A percentile compares a stretch with the other conserved stretches of the same genome.
Conservation (phyloP, 2,797 vertebrate species). For the Rhinoraja longicauda region DNA sequence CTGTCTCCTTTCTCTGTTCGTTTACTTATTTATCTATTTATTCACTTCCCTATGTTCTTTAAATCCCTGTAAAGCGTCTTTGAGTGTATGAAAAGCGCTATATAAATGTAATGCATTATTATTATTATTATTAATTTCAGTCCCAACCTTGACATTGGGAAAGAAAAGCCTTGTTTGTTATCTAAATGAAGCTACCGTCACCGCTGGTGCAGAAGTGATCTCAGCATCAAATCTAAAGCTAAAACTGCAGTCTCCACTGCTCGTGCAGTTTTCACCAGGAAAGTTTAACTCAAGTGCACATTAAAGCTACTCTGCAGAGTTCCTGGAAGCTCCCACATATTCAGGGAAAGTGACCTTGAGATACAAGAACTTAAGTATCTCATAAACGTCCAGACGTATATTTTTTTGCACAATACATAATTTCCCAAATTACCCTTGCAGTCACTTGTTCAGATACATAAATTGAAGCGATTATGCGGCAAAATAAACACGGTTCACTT, state of each 20-base stretch:
- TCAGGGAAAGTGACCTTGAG: slow-evolving; percentile 48
- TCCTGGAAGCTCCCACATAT: slow-evolving; percentile 45
- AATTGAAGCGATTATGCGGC: not conserved
- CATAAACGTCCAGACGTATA: slow-evolving; percentile 43
- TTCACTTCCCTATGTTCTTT: no score
- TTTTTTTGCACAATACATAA: slow-evolving; percentile 43
- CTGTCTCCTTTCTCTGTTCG: no score
- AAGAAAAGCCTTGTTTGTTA: slow-evolving; percentile 14
- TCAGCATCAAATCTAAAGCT: slow-evolving; percentile 36
- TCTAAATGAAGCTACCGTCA: not conserved
- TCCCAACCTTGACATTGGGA: slow-evolving; percentile 3
- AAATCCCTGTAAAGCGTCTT: no score
- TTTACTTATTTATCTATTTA: no score
- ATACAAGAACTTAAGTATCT: slow-evolving; percentile 45
- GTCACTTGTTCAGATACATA: slow-evolving; percentile 35
- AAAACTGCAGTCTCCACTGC: slow-evolving; percentile 42
- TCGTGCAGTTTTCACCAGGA: slow-evolving; percentile 40
- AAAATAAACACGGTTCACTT: not conserved
- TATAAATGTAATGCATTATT: no score
- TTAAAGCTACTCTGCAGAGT: slow-evolving; percentile 46
- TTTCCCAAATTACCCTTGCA: slow-evolving; percentile 40
- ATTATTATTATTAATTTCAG: no score
- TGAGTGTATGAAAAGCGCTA: no score
- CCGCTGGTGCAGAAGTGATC: not conserved
- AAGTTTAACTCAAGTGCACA: slow-evolving; percentile 50